Conservation (phyloP, 53 echinoderm and acorn worm genomes). For the Paracentrotus lividus region DNA sequence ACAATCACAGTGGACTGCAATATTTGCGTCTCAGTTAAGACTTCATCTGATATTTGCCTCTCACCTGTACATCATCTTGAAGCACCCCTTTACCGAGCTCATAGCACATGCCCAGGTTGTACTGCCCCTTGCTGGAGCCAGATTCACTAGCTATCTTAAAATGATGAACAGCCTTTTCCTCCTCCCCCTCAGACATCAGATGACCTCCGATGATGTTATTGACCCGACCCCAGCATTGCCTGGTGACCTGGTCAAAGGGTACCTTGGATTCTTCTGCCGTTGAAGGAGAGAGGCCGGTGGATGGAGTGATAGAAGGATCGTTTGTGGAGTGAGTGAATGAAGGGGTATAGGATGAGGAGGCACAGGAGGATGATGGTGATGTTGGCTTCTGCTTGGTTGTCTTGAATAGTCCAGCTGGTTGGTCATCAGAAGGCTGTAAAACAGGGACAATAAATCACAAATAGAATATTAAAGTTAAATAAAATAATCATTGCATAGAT, state of each 20-base stretch:
- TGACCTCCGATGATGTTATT: slow-evolving; percentile 84
- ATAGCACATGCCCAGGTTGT: slow-evolving; percentile 88
- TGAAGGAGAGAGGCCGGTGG: background rate
- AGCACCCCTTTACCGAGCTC: slow-evolving; percentile 88
- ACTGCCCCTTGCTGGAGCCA: slow-evolving; percentile 86
- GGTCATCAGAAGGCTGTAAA: background rate
- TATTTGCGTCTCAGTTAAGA: background rate
- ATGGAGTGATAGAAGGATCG: background rate
- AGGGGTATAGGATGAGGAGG: background rate
- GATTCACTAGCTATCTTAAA: slow-evolving; percentile 75
- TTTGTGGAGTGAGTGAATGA: slow-evolving; percentile 6
- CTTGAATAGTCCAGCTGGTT: background rate
- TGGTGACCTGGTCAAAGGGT: slow-evolving; percentile 65
- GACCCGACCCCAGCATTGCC: slow-evolving; percentile 76
- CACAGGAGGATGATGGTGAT: background rate
- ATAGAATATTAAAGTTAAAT: background rate
- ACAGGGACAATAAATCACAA: background rate
- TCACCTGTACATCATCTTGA: slow-evolving; percentile 78
- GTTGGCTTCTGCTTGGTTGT: background rate
- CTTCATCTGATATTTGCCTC: background rate
- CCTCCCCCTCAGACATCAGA: slow-evolving; percentile 71
- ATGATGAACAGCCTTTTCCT: slow-evolving; percentile 80
- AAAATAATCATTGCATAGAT: too few species aligned
- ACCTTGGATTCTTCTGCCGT: background rate
- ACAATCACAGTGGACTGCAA: too few species aligned